phyloP scores from a whole-genome alignment of 2,113 vertebrate genomes.

The Anoura caudifer region DNA sequence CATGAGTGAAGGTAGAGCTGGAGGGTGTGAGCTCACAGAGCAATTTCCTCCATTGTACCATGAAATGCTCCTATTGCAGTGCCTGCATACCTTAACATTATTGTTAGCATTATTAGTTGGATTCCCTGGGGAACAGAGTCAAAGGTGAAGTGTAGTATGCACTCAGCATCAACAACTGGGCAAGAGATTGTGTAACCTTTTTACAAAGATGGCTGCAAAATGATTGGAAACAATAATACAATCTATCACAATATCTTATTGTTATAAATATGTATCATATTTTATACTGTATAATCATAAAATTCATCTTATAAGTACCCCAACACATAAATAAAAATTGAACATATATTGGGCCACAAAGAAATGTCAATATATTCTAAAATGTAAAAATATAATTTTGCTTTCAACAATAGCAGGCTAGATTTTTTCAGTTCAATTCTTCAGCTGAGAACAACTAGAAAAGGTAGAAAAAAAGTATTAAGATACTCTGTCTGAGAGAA shows the following conservation, averaged over 20 bases:
- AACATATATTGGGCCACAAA: not conserved
- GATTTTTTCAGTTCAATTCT: not conserved
- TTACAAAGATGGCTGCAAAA: not conserved
- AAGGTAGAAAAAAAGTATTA: not conserved
- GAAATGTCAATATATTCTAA: not conserved
- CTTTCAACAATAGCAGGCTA: not conserved
- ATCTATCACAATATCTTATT: not conserved
- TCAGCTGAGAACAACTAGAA: not conserved
- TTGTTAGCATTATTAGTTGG: not conserved
- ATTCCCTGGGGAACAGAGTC: not conserved
- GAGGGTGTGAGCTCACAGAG: not conserved
- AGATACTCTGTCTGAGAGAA: not conserved
- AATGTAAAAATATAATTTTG: not conserved
- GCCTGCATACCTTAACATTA: not conserved
- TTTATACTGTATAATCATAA: not conserved
- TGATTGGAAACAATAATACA: not conserved
- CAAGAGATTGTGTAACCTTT: not conserved
- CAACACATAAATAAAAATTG: not conserved
- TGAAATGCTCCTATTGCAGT: not conserved
- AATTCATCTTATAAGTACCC: not conserved
- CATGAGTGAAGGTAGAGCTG: not conserved
- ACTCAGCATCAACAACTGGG: not conserved
- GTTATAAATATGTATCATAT: not conserved
- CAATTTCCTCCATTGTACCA: not conserved
- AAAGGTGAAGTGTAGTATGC: not conserved